Conservation (phyloP, 2,888 invertebrate genomes). For the Tetranychus truncatus region DNA sequence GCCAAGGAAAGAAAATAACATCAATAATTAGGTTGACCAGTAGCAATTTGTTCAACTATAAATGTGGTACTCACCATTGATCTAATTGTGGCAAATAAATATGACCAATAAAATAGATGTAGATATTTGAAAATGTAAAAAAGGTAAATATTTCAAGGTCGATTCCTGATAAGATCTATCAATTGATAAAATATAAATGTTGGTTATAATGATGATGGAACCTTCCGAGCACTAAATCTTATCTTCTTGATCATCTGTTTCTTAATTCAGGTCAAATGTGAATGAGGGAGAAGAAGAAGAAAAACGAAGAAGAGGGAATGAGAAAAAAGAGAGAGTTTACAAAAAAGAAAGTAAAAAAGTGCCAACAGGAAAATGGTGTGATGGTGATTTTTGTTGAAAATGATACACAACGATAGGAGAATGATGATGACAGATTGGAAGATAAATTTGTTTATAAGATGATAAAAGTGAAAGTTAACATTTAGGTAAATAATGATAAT, state of each 20-base stretch:
- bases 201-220: neutral
- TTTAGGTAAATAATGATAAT: neutral
- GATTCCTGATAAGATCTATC: neutral
- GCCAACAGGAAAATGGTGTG: neutral
- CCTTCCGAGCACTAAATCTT: neutral
- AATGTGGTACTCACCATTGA: too few species aligned
- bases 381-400: neutral
- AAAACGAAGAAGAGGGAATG: neutral
- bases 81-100: too few species aligned
- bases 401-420: neutral
- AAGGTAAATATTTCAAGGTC: neutral
- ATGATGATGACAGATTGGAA: neutral
- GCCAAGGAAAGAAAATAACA: too few species aligned
- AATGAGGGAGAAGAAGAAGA: neutral
- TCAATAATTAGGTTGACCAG: too few species aligned
- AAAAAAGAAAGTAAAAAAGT: neutral
- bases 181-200: neutral
- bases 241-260: neutral
- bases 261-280: neutral
- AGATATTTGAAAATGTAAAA: neutral
- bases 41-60: too few species aligned
- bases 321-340: neutral
- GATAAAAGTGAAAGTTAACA: neutral
- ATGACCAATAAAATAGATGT: neutral
- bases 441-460: neutral